Base-by-base conservation (phyloP, 2,797 vertebrate species). In the Neomorphus geoffroyi region DNA sequence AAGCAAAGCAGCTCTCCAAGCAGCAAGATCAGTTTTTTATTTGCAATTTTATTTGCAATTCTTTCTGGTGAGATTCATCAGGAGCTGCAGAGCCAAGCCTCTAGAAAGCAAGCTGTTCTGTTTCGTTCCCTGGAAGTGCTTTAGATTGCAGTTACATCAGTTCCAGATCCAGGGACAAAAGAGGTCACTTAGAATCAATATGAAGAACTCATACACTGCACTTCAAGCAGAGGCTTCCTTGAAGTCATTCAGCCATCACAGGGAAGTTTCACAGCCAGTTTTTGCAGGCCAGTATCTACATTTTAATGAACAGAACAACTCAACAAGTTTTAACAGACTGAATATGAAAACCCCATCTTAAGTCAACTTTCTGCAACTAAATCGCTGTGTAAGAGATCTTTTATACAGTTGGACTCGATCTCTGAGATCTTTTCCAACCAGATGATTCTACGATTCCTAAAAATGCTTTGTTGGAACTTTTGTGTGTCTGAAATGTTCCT, bases 101-200 rank as follows among this genome's bases (percentile, higher is more conserved):
- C 33, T 9, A 60, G 27, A 82, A 71, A 81, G 30, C 35, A 67
- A 87, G 30, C 28, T 80, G 77, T 18, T 54, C 50, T 30, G 23
- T 30, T 21, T 65, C 57, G 67, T 73, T n/a, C 18, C 65, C 32
- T 67, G 18, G 4, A n/a, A 50, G 83, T 1, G 9, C 11, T 27
- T 65, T 27, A 1, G 2, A 45, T 10, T 8, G 46, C 81, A 70
- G 72, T 24, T 72, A 8, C 85, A 87, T 35, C 92, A 77, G 73
- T 66, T 37, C 66, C 61, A 7, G 32, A 14, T 0, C 3, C 37
- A 39, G 78, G 92, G 80, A 92, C 88, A 33, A 2, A 28, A 70
- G 70, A 60, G 79, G 92, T 92, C 95, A 92, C 83, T 78, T 90
- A 57, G 92, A 90, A 60, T 15, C 57, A 75, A 18, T 1, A 12